Conservation (phyloP, 2,888 invertebrate species). For the Keiferia lycopersicella region DNA sequence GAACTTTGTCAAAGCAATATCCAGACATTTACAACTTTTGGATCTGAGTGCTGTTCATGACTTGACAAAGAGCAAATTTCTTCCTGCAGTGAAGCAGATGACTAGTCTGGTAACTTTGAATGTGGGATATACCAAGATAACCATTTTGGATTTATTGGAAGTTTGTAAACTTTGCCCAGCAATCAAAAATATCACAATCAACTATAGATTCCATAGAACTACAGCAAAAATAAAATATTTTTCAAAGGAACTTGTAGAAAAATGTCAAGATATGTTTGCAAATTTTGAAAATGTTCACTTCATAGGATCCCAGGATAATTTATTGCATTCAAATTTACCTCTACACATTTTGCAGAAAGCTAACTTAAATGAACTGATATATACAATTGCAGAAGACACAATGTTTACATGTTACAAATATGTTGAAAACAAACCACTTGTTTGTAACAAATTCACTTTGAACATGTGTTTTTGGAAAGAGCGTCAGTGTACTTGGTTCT, state of each 20-base stretch:
- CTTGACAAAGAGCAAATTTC: constrained; percentile 49
- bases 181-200: constrained; percentile 55
- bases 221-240: constrained; percentile 29
- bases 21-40: constrained; percentile 50
- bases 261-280: constrained; percentile 54
- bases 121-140: constrained; percentile 61
- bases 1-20: constrained; percentile 54
- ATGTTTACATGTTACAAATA: constrained; percentile 30
- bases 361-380: constrained; percentile 49
- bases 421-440: constrained; percentile 32
- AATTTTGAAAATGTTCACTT: constrained; percentile 61
- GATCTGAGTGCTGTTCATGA: constrained; percentile 57
- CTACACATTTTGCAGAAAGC: constrained; percentile 48
- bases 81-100: constrained; percentile 51
- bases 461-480: constrained; percentile 47
- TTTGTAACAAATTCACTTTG: constrained; percentile 44
- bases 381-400: constrained; percentile 45
- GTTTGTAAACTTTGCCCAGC: constrained; percentile 55
- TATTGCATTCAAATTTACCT: constrained; percentile 48
- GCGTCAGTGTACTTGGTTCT: background rate
- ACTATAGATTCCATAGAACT: constrained; percentile 50
- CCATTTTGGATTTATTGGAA: constrained; percentile 54
- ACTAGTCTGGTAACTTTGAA: constrained; percentile 55
- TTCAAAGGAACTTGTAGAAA: constrained; percentile 36
- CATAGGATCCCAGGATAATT: constrained; percentile 50